Conservation (phyloP, 2,113 vertebrate genomes). For the Tor tambroides region DNA sequence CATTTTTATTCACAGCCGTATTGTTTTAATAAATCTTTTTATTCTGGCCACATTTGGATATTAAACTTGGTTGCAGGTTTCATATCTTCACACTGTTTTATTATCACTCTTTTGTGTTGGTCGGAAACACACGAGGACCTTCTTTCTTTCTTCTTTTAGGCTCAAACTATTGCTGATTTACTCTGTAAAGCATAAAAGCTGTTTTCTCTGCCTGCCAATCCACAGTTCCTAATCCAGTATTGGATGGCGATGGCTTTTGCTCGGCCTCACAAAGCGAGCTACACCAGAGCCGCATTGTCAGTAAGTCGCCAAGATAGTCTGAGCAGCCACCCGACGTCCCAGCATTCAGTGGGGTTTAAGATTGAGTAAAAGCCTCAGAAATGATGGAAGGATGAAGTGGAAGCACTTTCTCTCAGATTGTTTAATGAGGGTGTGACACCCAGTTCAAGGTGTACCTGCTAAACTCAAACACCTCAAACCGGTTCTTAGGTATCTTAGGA, state of each 20-base stretch:
- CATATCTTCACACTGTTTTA: slow-evolving; percentile 18
- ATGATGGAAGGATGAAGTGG: background rate
- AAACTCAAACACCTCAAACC: background rate
- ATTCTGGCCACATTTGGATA: slow-evolving; percentile 4
- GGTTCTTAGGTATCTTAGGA: background rate
- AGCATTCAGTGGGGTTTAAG: slow-evolving; percentile 17
- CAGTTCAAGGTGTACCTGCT: background rate
- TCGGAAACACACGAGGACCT: background rate
- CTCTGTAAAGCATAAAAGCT: slow-evolving; percentile 64
- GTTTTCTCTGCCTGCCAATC: slow-evolving; percentile 65
- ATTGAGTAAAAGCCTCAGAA: slow-evolving; percentile 6
- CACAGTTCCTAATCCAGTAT: slow-evolving; percentile 69
- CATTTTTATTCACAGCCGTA: slow-evolving; percentile 1
- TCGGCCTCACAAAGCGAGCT: slow-evolving; percentile 37
- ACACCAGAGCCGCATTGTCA: background rate
- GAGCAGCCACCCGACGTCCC: background rate
- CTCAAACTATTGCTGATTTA: slow-evolving; percentile 24
- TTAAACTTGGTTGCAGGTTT: slow-evolving; percentile 27
- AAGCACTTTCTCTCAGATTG: background rate
- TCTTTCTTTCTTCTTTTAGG: background rate
- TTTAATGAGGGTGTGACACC: slow-evolving; percentile 26
- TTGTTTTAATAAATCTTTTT: slow-evolving; percentile 18
- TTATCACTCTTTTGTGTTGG: background rate
- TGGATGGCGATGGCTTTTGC: slow-evolving; percentile 52
- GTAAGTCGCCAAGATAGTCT: background rate